Base-by-base conservation (phyloP, 2,113 vertebrate genomes). In the Paradisaea rubra region DNA sequence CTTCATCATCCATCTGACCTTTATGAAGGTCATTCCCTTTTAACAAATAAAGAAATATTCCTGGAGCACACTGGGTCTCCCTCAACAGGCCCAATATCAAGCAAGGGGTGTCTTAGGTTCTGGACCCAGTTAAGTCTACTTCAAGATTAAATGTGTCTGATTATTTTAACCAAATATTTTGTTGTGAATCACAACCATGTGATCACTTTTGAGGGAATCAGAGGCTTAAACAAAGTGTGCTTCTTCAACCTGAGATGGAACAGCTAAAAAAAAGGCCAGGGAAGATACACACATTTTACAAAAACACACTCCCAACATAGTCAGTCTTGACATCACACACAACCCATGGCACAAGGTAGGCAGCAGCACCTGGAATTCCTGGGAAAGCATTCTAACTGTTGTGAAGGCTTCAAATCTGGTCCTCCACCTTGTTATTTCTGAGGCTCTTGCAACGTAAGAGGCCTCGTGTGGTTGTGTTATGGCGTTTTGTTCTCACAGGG, bases 181-280 rank as follows among this genome's bases (percentile, higher is more conserved):
- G 96, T 98, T 63, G 97, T 96, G 45, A 99, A 98, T 91, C 98
- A 97, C 83, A 99, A 98, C 85, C 90, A 86, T 27, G 88, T 98
- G 39, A 95, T 96, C 82, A 97, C 97, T 61, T 97, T 98, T n/a
- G 98, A 98, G 71, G 98, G 98, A 33, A 94, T 98, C 35, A 97
- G 90, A 89, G 96, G 96, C 7, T 92, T 98, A 70, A 96, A 94
- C 41, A 97, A 98, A 56, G 97, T 98, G 50, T 98, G 96, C 65
- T 86, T 98, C 79, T 97, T 99, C n/a, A 98, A 98, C 78, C 92
- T 99, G 88, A 94, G 98, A 90, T 99, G 98, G 98, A 99, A 98
- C 96, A 98, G 68, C 81, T 99, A 87, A 98, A 97, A 45, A 45
- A 94, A 98, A 96, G 31, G 92, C 97, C 61, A 95, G 95, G 13